Conservation (phyloP, 2,888 invertebrate genomes). For the Quadriops clusia region DNA sequence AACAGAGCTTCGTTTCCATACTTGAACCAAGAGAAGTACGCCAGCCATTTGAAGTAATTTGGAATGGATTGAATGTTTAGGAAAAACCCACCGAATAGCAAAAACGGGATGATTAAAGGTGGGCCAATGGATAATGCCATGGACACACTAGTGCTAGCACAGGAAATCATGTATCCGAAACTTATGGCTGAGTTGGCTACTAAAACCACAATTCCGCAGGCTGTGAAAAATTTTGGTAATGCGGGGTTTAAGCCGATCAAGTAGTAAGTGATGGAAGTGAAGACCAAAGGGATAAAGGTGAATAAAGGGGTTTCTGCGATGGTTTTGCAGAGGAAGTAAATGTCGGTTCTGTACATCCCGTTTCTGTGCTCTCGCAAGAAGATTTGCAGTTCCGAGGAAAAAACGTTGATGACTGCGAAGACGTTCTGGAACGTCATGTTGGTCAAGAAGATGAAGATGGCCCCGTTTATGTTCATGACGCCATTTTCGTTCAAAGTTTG, state of each 20-base stretch:
- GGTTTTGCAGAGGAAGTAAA: constrained; percentile 86
- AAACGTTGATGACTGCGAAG: constrained; percentile 89
- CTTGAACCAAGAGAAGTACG: constrained; percentile 84
- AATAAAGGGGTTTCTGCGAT: constrained; percentile 82
- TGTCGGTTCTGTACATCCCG: constrained; percentile 82
- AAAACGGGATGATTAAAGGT: constrained; percentile 83
- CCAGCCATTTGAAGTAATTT: constrained; percentile 71
- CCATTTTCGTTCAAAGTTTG: constrained; percentile 75
- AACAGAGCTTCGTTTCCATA: constrained; percentile 83
- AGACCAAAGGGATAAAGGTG: constrained; percentile 68
- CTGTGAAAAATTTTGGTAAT: constrained; percentile 57
- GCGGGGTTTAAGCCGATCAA: constrained; percentile 74
- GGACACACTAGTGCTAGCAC: constrained; percentile 67
- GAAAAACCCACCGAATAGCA: constrained; percentile 93
- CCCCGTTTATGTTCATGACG: constrained; percentile 90
- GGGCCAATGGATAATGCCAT: constrained; percentile 87
- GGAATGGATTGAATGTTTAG: constrained; percentile 82
- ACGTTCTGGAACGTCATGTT: constrained; percentile 92
- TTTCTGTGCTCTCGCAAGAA: constrained; percentile 81
- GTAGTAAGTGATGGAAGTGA: constrained; percentile 74
- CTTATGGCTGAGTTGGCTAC: constrained; percentile 82
- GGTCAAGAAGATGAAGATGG: constrained; percentile 77
- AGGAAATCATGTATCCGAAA: constrained; percentile 87
- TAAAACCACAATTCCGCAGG: constrained; percentile 63
- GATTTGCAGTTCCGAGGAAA: constrained; percentile 79